These are phyloP conservation scores for Mus spicilegus DNA, from an alignment of 2,113 vertebrate species.

Conservation along the genomic window DNA sequence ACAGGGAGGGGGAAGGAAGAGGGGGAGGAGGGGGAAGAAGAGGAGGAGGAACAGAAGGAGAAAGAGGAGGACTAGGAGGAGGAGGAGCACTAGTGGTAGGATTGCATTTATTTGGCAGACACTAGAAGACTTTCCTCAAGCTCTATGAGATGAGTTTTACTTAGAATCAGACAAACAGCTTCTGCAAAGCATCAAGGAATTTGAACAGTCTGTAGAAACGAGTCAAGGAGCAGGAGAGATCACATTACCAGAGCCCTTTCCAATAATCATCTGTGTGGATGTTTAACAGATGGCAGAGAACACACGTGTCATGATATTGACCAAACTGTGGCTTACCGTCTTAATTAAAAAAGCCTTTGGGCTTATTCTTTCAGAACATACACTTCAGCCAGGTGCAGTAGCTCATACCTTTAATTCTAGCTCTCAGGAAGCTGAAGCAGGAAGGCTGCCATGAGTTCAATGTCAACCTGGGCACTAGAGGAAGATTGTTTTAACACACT, in stretches of 20 bases:
- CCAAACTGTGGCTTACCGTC: constrained; percentile 36
- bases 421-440: background rate
- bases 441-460: background rate
- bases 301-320: constrained; percentile 59
- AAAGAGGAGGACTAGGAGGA: background rate
- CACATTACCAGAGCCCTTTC: constrained; percentile 37
- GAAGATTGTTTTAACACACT: background rate
- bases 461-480: background rate
- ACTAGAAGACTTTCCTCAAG: constrained; percentile 39
- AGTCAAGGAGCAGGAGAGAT: constrained; percentile 51
- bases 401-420: background rate
- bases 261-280: constrained; percentile 51
- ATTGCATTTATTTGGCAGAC: constrained; percentile 63
- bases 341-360: constrained; percentile 67
- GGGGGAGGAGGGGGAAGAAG: background rate
- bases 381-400: background rate
- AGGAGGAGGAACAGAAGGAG: too few relatives aligned
- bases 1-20: background rate
- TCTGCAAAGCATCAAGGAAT: constrained; percentile 42
- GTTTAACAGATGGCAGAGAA: constrained; percentile 62
- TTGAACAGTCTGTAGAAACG: constrained; percentile 10
- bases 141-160: constrained; percentile 12
- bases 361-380: background rate
- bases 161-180: constrained; percentile 43
- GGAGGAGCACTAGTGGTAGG: background rate